Conservation (phyloP, 2,113 vertebrate species). For the Mobula birostris region DNA sequence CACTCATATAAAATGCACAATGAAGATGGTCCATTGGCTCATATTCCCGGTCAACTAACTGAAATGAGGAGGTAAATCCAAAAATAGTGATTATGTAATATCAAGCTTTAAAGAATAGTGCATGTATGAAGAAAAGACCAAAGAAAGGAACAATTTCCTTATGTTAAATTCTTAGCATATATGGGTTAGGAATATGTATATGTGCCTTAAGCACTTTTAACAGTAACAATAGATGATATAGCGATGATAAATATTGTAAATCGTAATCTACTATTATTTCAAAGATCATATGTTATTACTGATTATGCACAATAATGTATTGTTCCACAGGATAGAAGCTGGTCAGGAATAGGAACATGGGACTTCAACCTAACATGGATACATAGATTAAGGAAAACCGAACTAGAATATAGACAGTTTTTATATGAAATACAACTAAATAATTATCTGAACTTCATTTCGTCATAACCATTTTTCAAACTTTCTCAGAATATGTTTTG, state of each 20-base stretch:
- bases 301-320: constrained; percentile 4
- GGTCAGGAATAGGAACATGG: not conserved
- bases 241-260: not conserved
- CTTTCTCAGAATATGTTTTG: not conserved
- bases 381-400: constrained; percentile 11
- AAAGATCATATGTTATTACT: not conserved
- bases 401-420: not conserved
- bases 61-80: constrained; percentile 19
- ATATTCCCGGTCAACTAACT: not conserved
- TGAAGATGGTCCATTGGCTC: not conserved
- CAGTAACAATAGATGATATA: not conserved
- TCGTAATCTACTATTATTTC: not conserved
- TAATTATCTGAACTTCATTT: not conserved
- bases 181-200: not conserved
- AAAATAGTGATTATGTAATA: not conserved
- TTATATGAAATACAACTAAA: not conserved
- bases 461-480: not conserved
- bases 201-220: not conserved
- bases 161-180: not conserved
- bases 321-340: not conserved
- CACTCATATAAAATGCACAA: not conserved
- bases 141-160: not conserved
- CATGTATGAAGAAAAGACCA: not conserved
- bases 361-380: not conserved
- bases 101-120: not conserved